Conservation (phyloP, 2,888 invertebrate species). For the Hanleya hanleyi region DNA sequence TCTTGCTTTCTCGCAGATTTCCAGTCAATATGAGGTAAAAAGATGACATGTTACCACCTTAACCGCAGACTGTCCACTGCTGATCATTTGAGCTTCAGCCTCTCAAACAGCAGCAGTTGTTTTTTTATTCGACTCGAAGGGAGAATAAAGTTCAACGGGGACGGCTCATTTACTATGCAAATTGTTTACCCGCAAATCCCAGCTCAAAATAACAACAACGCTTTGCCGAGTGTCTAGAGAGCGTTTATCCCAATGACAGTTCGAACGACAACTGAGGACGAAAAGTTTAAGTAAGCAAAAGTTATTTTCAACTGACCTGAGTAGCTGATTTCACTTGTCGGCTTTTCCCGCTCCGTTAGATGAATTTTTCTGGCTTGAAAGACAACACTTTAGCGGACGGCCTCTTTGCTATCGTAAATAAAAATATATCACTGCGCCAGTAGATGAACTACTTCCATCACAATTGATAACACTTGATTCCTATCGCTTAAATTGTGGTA, state of each 20-base stretch:
- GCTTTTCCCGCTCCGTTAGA: background rate
- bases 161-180: constrained; percentile 47
- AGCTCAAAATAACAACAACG: constrained; percentile 19
- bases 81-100: too few relatives aligned
- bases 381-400: constrained; percentile 60
- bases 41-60: too few relatives aligned
- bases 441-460: too few relatives aligned
- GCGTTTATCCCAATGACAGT: background rate
- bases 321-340: background rate
- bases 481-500: too few relatives aligned
- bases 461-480: too few relatives aligned
- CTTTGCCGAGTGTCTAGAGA: background rate
- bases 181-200: constrained; percentile 37
- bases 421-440: constrained; percentile 65
- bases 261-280: background rate
- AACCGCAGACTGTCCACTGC: too few relatives aligned
- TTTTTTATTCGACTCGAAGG: background rate
- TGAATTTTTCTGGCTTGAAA: constrained; percentile 48
- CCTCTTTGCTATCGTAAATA: constrained; percentile 65
- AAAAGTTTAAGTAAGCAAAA: background rate
- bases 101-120: too few relatives aligned
- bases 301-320: background rate
- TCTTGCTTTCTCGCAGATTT: background rate
- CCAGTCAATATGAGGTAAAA: too few relatives aligned
- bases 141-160: constrained; percentile 4